Conservation (phyloP, 2,797 vertebrate species). For the Oophaga sylvatica region DNA sequence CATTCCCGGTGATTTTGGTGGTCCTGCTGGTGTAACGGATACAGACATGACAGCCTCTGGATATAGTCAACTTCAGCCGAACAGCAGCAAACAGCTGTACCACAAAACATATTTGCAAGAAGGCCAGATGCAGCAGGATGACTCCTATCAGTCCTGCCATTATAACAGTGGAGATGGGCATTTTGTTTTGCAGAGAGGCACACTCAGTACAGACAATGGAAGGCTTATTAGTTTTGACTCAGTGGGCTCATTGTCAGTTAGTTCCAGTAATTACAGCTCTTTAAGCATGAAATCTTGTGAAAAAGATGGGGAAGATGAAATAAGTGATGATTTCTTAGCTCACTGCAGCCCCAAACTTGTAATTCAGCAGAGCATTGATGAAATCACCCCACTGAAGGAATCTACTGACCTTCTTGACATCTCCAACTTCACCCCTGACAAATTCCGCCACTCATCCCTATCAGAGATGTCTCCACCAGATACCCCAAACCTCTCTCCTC, state of each 20-base stretch:
- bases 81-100: conserved; percentile 88
- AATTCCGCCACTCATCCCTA: conserved; percentile 95
- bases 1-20: conserved; percentile 82
- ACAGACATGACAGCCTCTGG: conserved; percentile 83
- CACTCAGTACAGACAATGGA: conserved; percentile 90
- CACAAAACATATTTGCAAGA: conserved; percentile 90
- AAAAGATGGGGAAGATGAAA: conserved; percentile 93
- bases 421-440: conserved; percentile 99
- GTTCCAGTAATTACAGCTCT: conserved; percentile 96
- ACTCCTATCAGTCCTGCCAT: conserved; percentile 92
- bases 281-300: conserved; percentile 95
- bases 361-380: conserved; percentile 97
- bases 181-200: conserved; percentile 94
- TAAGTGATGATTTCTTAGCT: conserved; percentile 93
- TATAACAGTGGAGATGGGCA: conserved; percentile 88
- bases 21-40: conserved; percentile 74
- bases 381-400: conserved; percentile 94
- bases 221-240: conserved; percentile 97
- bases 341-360: conserved; percentile 98
- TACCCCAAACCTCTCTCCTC: conserved; percentile 95
- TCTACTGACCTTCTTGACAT: conserved; percentile 98
- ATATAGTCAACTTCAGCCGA: conserved; percentile 86
- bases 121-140: conserved; percentile 83
- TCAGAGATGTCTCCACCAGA: conserved; percentile 96
- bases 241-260: conserved; percentile 92